Base-by-base conservation (phyloP, 2,797 vertebrate species). In the Sus cebifrons region DNA sequence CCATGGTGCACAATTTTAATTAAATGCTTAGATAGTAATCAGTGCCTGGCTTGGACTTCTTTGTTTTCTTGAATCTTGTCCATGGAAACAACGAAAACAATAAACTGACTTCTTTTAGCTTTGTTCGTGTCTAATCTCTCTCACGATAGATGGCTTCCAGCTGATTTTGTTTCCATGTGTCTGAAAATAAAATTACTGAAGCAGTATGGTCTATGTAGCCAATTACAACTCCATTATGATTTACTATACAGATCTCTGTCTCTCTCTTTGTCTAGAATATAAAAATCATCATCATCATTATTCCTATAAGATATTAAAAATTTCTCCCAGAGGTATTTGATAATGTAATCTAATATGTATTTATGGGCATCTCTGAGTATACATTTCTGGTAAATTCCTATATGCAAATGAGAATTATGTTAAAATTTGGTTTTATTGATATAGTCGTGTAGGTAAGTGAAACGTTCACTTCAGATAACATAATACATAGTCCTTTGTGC, bases 141-240 rank as follows among this genome's bases (percentile, higher is more conserved):
- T 89, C 40, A 56, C 49, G 5, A 56, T 32, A 86, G 10, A 60
- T 21, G 17, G 32, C 73, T 85, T 68, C 25, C 7, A 54, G 62
- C 1, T 90, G 15, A 49, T 68, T 68, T 87, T 84, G 78, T 40
- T 44, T 27, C 89, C 27, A 62, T 49, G 56, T 86, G 21, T 89
- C 86, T 94, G 68, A 83, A 96, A 86, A 83, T 74, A 77, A 87
- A 64, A 11, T 92, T 86, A 27, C 25, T 40, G 40, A 90, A 79
- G 6, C 32, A 84, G 6, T 65, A 29, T 62, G 56, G 25, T 81
- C 25, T 62, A 36, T 85, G 10, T 12, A 52, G 7, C 52, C 29
- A 58, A 58, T 68, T 91, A 70, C 74, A 78, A 68, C 18, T 40
- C 79, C 16, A 36, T 85, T 81, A 86, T 71, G 11, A 92, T 78